phyloP scores from a whole-genome alignment of 2,888 invertebrate species.

The Metallyticus violacea region DNA sequence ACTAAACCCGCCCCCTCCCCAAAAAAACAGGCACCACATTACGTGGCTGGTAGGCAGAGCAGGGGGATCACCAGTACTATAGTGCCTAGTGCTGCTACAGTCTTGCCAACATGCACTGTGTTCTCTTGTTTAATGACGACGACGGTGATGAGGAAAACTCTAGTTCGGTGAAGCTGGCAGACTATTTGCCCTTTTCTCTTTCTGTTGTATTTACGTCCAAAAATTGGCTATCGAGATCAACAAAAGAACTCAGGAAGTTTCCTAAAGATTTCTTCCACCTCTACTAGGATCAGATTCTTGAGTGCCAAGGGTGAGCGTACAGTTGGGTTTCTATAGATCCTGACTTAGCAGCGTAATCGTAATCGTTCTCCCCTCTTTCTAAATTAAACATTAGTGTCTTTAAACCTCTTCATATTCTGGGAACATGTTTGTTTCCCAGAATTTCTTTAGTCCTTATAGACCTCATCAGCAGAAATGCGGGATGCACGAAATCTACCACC shows the following conservation, averaged over 20 bases:
- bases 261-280: background rate
- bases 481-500: no score
- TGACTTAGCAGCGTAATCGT: no score
- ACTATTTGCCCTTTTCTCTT: background rate
- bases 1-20: conserved; percentile 2
- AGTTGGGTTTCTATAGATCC: no score
- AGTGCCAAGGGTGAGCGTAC: no score
- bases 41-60: conserved; percentile 5
- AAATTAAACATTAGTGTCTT: no score
- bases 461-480: no score
- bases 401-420: no score
- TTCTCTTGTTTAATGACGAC: background rate
- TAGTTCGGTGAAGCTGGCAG: no score
- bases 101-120: background rate
- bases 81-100: conserved; percentile 3
- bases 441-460: no score
- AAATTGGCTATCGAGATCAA: background rate
- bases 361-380: no score
- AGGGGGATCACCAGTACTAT: background rate
- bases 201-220: background rate
- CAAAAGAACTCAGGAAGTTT: background rate
- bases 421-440: no score
- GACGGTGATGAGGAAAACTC: background rate
- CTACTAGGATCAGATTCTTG: no score
- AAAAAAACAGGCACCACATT: conserved; percentile 15